Conservation (phyloP, 2,113 vertebrate genomes). For the Thunnus thynnus region DNA sequence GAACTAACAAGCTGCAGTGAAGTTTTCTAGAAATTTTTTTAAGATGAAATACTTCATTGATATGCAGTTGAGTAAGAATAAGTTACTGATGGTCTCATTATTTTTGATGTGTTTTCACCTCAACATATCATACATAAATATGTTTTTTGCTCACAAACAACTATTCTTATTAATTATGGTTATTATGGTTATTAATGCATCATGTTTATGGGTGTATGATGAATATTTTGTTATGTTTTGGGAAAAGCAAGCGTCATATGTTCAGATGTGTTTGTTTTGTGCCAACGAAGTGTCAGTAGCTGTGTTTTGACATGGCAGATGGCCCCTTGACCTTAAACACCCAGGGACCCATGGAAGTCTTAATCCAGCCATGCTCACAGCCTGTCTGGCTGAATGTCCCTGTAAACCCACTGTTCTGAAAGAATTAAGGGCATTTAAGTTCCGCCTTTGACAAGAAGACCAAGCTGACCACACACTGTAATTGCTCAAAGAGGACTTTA, state of each 20-base stretch:
- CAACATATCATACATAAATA: too few species aligned
- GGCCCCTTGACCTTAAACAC: slow-evolving; percentile 36
- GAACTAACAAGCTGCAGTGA: background rate
- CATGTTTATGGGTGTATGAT: background rate
- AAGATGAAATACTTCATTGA: background rate
- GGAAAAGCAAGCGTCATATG: background rate
- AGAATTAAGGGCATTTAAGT: slow-evolving; percentile 59
- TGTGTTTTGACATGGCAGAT: slow-evolving; percentile 7
- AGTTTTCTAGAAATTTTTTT: background rate
- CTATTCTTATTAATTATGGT: too few species aligned
- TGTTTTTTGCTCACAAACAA: too few species aligned
- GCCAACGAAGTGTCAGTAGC: background rate
- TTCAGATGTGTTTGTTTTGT: slow-evolving; percentile 1
- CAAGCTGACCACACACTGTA: slow-evolving; percentile 59
- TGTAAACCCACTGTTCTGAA: slow-evolving; percentile 49
- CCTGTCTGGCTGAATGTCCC: slow-evolving; percentile 18
- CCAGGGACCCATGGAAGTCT: slow-evolving; percentile 9
- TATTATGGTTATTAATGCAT: background rate
- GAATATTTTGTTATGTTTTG: slow-evolving; percentile 8
- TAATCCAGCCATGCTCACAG: slow-evolving; percentile 40
- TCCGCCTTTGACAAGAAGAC: slow-evolving; percentile 42
- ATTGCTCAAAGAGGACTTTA: slow-evolving; percentile 68
- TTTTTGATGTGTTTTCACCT: too few species aligned
- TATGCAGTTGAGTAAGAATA: background rate
- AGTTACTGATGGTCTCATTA: too few species aligned